Conservation (phyloP, 37 sponge, comb jelly and placozoan genomes). For the Mnemiopsis leidyi region DNA sequence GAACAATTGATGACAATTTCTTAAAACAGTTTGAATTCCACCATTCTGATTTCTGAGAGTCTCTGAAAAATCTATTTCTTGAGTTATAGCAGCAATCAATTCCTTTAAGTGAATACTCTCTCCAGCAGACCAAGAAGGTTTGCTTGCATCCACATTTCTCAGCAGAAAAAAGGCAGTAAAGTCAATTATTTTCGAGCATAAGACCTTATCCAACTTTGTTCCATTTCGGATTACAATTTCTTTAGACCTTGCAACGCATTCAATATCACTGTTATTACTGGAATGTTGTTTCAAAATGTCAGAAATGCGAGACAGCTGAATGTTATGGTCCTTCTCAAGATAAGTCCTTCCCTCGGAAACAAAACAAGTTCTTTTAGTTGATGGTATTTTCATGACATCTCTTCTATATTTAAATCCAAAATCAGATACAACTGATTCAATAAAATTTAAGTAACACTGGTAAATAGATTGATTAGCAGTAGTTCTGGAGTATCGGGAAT, state of each 20-base stretch:
- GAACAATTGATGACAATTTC: slow-evolving; percentile 32
- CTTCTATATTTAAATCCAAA: slow-evolving; percentile 83
- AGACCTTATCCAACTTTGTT: background rate
- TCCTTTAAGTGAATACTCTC: background rate
- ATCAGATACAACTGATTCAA: slow-evolving; percentile 71
- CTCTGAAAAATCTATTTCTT: background rate
- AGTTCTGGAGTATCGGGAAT: slow-evolving; percentile 70
- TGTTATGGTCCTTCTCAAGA: no score
- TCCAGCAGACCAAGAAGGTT: background rate
- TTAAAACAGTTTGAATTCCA: slow-evolving; percentile 49
- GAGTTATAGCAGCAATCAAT: background rate
- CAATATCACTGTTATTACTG: background rate
- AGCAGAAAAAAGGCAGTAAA: slow-evolving; percentile 21
- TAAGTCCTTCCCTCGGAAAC: slow-evolving; percentile 29
- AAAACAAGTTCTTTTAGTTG: slow-evolving; percentile 79
- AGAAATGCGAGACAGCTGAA: no score
- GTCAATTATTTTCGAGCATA: background rate
- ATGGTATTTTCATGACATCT: slow-evolving; percentile 90
- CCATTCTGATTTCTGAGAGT: background rate
- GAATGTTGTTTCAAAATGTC: background rate
- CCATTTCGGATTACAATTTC: slow-evolving; percentile 30
- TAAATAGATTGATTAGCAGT: slow-evolving; percentile 74
- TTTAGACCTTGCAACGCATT: background rate
- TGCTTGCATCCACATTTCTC: background rate
- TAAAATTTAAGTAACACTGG: slow-evolving; percentile 82